Conservation (phyloP, 2,113 vertebrate species). For the Lophius piscatorius region DNA sequence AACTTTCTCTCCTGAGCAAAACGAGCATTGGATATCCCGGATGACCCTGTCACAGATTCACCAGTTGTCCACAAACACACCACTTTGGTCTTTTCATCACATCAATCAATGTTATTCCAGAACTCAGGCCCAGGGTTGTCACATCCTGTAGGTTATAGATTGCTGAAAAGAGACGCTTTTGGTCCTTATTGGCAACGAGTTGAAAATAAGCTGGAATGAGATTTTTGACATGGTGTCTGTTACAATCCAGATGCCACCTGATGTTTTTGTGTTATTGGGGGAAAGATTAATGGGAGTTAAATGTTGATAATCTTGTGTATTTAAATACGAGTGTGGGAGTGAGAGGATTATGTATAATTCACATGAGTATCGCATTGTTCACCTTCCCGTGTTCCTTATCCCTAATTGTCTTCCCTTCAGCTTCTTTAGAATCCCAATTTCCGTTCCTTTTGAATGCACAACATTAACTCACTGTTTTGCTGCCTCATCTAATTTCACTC, state of each 20-base stretch:
- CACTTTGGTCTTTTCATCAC: too few relatives aligned
- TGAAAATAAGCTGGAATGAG: constrained; percentile 14
- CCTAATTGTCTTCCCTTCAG: constrained; percentile 13
- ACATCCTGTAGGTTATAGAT: constrained; percentile 6
- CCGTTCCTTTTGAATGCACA: constrained; percentile 23
- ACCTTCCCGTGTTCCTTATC: constrained; percentile 17
- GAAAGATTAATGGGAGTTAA: constrained; percentile 18
- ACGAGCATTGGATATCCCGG: too few relatives aligned
- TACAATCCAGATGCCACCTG: too few relatives aligned
- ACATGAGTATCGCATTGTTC: too few relatives aligned
- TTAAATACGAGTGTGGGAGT: constrained; percentile 30
- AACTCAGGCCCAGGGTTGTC: constrained; percentile 1
- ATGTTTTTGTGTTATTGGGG: constrained; percentile 10
- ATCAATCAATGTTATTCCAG: constrained; percentile 35
- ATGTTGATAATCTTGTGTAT: constrained; percentile 40
- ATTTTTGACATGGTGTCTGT: too few relatives aligned
- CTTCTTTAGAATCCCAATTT: constrained; percentile 24
- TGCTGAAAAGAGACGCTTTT: constrained; percentile 7
- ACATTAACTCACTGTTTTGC: constrained; percentile 48
- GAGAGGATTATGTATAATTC: constrained; percentile 47
- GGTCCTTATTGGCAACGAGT: not conserved
- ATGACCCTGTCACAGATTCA: too few relatives aligned
- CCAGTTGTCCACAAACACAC: too few relatives aligned
- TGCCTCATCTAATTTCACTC: constrained; percentile 53
- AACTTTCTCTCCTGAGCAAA: too few relatives aligned